Conservation (phyloP, 2,888 invertebrate species). For the Melipona beecheii region DNA sequence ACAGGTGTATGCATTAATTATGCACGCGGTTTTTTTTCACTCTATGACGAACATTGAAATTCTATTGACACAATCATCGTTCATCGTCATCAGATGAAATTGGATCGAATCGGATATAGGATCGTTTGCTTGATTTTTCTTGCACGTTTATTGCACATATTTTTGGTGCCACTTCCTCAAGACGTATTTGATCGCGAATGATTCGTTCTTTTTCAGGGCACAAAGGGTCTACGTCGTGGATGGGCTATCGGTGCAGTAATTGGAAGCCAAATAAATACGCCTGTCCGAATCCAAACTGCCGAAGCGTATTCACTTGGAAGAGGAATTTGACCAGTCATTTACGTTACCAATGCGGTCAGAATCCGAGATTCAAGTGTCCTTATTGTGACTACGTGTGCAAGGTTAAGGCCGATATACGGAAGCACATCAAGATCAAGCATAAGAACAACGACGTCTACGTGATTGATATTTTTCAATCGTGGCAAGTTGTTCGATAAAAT, state of each 20-base stretch:
- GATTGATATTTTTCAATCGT: conserved; percentile 58
- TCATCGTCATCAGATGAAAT: not conserved
- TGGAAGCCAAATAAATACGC: conserved; percentile 68
- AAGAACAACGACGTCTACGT: conserved; percentile 51
- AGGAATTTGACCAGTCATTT: conserved; percentile 81
- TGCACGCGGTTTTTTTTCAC: not conserved
- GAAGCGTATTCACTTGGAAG: conserved; percentile 69
- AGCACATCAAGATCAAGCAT: conserved; percentile 66
- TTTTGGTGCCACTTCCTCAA: not conserved
- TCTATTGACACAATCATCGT: not conserved
- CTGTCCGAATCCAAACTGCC: conserved; percentile 73
- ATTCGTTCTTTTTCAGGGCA: conserved; percentile 60
- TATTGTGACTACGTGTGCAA: conserved; percentile 77
- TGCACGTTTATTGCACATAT: not conserved
- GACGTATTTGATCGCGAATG: conserved; percentile 48
- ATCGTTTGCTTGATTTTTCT: not conserved
- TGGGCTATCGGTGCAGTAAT: conserved; percentile 2
- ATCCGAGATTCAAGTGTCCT: conserved; percentile 75
- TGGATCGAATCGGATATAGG: too few relatives aligned
- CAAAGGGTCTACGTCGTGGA: conserved; percentile 7
- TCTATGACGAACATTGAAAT: not conserved
- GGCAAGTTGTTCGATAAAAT: conserved; percentile 27
- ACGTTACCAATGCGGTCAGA: conserved; percentile 86
- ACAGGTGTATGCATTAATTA: not conserved
- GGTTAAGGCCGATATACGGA: conserved; percentile 72